Evolutionary conservation across 2,888 invertebrate genomes (phyloP).

Genomic region (Cheilosia soror): DNA sequence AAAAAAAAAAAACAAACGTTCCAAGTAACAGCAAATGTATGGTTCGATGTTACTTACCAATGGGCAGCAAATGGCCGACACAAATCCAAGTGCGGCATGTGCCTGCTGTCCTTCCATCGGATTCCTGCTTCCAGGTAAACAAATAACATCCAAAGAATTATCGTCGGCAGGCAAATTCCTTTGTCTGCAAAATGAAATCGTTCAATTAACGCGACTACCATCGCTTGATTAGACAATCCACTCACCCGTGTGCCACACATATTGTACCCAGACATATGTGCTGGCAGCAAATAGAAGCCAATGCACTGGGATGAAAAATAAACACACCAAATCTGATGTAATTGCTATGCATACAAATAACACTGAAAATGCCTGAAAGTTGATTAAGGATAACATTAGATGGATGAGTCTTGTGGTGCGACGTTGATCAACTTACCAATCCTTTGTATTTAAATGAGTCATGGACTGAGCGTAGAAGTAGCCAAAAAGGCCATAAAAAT

Average conservation of each 20-base stretch:
- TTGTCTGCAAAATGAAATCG: conserved; percentile 86
- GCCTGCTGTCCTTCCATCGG: conserved; percentile 92
- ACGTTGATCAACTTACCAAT: conserved; percentile 87
- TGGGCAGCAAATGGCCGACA: conserved; percentile 98
- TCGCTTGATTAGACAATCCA: background rate
- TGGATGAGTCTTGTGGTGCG: background rate
- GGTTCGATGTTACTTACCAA: conserved; percentile 86
- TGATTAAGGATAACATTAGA: background rate
- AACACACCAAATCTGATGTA: conserved; percentile 99
- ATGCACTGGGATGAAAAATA: conserved; percentile 99
- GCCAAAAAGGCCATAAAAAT: conserved; percentile 99
- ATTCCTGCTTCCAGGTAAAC: conserved; percentile 97
- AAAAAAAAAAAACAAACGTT: background rate
- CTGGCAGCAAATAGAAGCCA: conserved; percentile 99
- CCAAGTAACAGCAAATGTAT: background rate
- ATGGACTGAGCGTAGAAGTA: conserved; percentile 96
- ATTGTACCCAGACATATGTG: conserved; percentile 99
- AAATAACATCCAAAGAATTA: conserved; percentile 96
- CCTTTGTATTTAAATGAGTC: conserved; percentile 99
- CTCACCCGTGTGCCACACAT: conserved; percentile 98
- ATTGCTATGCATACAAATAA: conserved; percentile 99
- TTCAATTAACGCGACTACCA: conserved; percentile 18
- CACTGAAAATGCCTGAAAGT: conserved; percentile 95
- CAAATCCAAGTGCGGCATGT: conserved; percentile 94
- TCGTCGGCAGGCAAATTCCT: conserved; percentile 97